Conservation (phyloP, 2,113 vertebrate genomes). For the Urocolius indicus region DNA sequence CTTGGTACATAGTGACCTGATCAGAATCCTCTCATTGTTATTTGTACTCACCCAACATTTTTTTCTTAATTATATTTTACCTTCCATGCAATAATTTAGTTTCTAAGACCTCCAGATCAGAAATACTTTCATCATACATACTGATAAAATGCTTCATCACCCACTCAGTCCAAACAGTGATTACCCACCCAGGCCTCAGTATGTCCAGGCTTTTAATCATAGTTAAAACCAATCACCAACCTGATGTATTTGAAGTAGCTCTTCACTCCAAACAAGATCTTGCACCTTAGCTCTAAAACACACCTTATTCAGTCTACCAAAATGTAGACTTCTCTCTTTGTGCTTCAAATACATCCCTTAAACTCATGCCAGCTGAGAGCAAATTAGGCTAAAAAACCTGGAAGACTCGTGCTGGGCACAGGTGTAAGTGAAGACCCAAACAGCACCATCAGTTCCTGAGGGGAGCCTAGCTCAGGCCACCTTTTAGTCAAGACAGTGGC, state of each 20-base stretch:
- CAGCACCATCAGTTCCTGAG: neutral
- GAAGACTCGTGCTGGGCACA: neutral
- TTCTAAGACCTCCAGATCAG: neutral
- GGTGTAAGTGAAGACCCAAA: neutral
- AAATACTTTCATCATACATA: accelerated
- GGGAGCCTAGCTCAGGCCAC: neutral
- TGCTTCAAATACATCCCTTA: neutral
- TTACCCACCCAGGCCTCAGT: neutral
- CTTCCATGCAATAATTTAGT: neutral
- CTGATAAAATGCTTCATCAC: neutral
- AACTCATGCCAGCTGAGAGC: neutral
- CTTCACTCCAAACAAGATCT: neutral
- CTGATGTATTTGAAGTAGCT: neutral
- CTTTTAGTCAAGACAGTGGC: accelerated
- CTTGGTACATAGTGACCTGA: neutral
- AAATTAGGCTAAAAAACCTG: neutral
- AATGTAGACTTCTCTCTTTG: accelerated
- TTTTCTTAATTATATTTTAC: neutral
- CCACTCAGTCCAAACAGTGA: neutral
- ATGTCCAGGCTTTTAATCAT: neutral
- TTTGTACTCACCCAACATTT: neutral
- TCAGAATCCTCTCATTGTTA: neutral
- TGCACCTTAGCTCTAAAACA: accelerated
- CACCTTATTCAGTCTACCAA: accelerated
- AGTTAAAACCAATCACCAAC: neutral